These are phyloP conservation scores for human (Homo sapiens) DNA, from an alignment of 2,113 vertebrate genomes.

Conservation along the genomic window DNA sequence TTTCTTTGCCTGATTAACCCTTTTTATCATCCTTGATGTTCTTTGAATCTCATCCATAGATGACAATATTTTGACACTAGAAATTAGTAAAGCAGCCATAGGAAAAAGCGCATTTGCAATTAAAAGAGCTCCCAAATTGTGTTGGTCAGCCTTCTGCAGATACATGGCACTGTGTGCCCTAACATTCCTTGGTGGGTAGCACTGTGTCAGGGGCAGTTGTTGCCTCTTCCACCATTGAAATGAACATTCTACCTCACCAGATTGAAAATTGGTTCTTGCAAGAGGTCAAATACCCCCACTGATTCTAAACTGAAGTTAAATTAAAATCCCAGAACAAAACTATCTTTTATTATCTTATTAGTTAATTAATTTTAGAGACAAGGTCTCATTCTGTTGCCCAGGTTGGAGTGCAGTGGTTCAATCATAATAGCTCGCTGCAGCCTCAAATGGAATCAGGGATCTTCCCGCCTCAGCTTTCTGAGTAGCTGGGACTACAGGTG, in stretches of 20 bases:
- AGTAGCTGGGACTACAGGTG: no score
- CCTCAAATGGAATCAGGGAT: no score
- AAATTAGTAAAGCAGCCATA: not conserved
- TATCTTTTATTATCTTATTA: no score
- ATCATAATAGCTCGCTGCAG: no score
- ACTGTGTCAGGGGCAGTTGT: not conserved
- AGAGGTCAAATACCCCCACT: not conserved
- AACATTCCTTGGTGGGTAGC: not conserved
- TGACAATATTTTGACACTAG: not conserved
- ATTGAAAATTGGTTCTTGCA: not conserved
- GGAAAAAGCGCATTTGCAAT: not conserved
- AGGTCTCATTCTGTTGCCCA: no score
- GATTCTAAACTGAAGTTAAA: conserved; percentile 20
- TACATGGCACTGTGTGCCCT: not conserved
- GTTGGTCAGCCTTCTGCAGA: not conserved
- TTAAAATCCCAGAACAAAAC: not conserved
- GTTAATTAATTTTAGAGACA: no score
- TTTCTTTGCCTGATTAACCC: not conserved
- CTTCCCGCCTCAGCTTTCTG: no score
- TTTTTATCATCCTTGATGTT: not conserved
- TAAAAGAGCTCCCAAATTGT: not conserved
- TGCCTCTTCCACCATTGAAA: not conserved
- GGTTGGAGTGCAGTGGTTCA: no score
- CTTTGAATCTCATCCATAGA: not conserved
- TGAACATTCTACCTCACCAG: not conserved